Base-by-base conservation (phyloP, 2,113 vertebrate genomes). In the Genyomyrus donnyi region DNA sequence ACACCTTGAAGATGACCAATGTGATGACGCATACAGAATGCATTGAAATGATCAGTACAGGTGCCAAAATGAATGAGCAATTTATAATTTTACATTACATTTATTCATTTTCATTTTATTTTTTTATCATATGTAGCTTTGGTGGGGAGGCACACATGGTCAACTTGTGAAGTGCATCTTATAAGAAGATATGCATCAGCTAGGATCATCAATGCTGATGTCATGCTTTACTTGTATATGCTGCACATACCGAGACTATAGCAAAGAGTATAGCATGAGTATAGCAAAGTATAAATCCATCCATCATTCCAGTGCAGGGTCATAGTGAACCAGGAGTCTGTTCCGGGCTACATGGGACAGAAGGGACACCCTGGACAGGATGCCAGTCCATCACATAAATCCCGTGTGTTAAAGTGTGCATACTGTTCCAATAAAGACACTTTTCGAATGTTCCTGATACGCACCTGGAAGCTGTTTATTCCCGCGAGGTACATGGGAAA, bases 401-500 rank as follows among this genome's bases (percentile, higher is more conserved):
- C 42, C 7, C 7, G 7, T 7, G 46, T 19, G 5, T 19, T 48
- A 24, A 24, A 24, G 17, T 48, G 17, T n/a, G 45, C 24, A 24
- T 24, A 3, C 15, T 24, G 42, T 24, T 3, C 83, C 45, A 21
- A 24, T 85, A 8, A 46, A n/a, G 3, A 87, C 5, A 39, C 74
- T 45, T 89, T 86, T 89, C 21, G 42, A 9, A 39, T 45, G 24
- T 74, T 85, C 11, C 53, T 50, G 91, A 88, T 77, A 90, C 45
- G 35, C 62, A 86, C 88, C 74, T 93, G 90, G 89, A 31, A 52
- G 46, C 17, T 19, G 21, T 52, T 48, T 87, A 66, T 90, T 86
- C 89, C 13, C 6, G 89, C 45, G 50, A 91, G 91, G 39, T 31
- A 89, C 45, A 88, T 56, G 89, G 58, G 24, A 85, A 85, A 91